phyloP scores from a whole-genome alignment of 2,113 vertebrate genomes.

The Cyanoramphus novaezelandiae region DNA sequence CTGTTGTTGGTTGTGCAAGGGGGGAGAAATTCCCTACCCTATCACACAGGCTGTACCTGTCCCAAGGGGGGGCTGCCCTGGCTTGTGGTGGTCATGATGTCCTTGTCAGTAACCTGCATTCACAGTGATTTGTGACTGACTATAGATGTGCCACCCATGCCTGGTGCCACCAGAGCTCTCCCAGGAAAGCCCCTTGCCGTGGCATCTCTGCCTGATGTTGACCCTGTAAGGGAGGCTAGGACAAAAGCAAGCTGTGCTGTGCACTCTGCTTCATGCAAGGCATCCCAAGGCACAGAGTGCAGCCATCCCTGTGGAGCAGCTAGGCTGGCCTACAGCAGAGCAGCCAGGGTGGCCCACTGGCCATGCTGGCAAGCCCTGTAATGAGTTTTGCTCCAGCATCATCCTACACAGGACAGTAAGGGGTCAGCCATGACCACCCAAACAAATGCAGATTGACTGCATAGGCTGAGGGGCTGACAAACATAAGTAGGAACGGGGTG shows the following conservation, averaged over 20 bases:
- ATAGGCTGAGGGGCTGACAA: not conserved
- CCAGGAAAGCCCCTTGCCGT: not conserved
- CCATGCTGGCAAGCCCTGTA: not conserved
- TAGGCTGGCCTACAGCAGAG: not conserved
- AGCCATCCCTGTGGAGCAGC: not conserved
- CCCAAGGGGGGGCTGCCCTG: not conserved
- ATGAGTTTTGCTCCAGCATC: not conserved
- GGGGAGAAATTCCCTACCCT: not conserved
- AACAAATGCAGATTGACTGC: not conserved
- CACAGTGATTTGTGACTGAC: not conserved
- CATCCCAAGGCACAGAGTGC: not conserved
- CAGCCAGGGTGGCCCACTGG: not conserved
- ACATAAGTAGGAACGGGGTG: not conserved
- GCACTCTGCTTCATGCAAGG: not conserved
- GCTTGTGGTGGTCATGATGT: not conserved
- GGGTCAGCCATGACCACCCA: not conserved
- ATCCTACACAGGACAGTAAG: not conserved
- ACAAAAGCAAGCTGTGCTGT: accelerated
- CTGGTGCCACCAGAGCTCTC: not conserved
- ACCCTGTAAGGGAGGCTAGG: not conserved
- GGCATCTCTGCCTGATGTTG: not conserved
- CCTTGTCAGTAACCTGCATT: not conserved
- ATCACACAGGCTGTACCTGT: not conserved
- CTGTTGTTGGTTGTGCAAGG: not conserved
- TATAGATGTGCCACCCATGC: not conserved